Conservation (phyloP, 2,113 vertebrate species). For the Coryphaenoides rupestris region DNA sequence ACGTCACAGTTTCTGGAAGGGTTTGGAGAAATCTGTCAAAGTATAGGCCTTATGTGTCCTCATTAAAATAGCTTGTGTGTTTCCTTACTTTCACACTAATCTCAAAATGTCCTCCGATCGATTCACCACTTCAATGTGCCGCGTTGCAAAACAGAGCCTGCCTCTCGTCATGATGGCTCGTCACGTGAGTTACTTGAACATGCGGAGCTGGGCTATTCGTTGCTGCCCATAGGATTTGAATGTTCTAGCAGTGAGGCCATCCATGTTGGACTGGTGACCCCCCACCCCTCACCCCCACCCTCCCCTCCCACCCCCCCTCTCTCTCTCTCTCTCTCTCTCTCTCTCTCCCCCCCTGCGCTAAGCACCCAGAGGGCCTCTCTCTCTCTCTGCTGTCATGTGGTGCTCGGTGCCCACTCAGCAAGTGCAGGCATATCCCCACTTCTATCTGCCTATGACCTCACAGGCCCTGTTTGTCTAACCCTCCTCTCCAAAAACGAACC, state of each 20-base stretch:
- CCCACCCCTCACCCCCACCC: neutral
- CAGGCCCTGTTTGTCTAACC: conserved; percentile 77
- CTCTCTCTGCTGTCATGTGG: conserved; percentile 65
- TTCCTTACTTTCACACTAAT: too few relatives aligned
- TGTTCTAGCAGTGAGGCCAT: conserved; percentile 55
- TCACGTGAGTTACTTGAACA: too few relatives aligned
- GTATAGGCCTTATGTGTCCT: too few relatives aligned
- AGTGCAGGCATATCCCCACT: conserved; percentile 75
- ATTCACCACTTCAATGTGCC: too few relatives aligned
- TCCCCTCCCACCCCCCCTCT: conserved; percentile 32
- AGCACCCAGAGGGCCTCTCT: conserved; percentile 60
- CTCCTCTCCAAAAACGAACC: conserved; percentile 71
- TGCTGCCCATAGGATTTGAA: conserved; percentile 44
- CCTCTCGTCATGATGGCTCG: too few relatives aligned
- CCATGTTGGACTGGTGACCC: conserved; percentile 21
- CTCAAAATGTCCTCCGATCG: too few relatives aligned
- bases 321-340: neutral
- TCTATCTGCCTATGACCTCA: conserved; percentile 76
- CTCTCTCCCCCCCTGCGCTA: conserved; percentile 15
- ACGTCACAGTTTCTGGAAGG: too few relatives aligned
- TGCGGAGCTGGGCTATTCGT: neutral
- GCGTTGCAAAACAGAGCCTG: too few relatives aligned
- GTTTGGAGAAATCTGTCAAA: too few relatives aligned
- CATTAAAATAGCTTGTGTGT: too few relatives aligned
- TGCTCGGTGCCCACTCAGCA: conserved; percentile 77